Conservation (phyloP, 2,888 invertebrate genomes). For the Ellobium chinense region DNA sequence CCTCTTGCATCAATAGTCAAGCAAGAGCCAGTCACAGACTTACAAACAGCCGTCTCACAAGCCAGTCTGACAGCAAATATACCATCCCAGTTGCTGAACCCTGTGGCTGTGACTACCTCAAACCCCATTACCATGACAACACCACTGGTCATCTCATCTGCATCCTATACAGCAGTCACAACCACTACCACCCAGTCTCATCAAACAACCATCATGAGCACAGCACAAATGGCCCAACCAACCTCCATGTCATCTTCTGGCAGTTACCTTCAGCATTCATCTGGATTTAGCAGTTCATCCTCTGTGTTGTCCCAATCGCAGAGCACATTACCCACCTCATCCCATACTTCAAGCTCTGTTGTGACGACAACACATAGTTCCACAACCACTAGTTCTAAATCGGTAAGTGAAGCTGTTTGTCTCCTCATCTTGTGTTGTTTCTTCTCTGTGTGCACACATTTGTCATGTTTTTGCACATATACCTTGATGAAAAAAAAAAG, state of each 20-base stretch:
- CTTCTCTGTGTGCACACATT: too few species aligned
- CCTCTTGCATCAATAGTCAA: slow-evolving; percentile 18
- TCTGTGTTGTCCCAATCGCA: not conserved
- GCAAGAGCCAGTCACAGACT: slow-evolving; percentile 27
- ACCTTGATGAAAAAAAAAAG: too few species aligned
- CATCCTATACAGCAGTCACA: slow-evolving; percentile 83
- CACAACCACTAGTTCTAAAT: not conserved
- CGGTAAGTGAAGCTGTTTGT: not conserved
- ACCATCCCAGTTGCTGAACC: not conserved
- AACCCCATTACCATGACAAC: not conserved
- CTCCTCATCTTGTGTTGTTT: too few species aligned
- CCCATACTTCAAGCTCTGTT: not conserved
- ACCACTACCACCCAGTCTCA: slow-evolving; percentile 38
- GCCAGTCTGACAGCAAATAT: not conserved
- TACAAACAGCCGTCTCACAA: not conserved
- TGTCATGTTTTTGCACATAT: too few species aligned
- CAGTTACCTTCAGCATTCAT: not conserved
- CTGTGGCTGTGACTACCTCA: slow-evolving; percentile 10
- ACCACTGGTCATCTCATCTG: slow-evolving; percentile 92
- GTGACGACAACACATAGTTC: not conserved
- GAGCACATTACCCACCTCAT: not conserved
- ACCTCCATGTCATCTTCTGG: not conserved
- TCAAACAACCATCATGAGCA: slow-evolving; percentile 36
- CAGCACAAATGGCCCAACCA: slow-evolving; percentile 5
- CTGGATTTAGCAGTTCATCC: not conserved